Evolutionary conservation across 2,888 invertebrate species (phyloP).

Genomic region (Ornithoptera priamus): DNA sequence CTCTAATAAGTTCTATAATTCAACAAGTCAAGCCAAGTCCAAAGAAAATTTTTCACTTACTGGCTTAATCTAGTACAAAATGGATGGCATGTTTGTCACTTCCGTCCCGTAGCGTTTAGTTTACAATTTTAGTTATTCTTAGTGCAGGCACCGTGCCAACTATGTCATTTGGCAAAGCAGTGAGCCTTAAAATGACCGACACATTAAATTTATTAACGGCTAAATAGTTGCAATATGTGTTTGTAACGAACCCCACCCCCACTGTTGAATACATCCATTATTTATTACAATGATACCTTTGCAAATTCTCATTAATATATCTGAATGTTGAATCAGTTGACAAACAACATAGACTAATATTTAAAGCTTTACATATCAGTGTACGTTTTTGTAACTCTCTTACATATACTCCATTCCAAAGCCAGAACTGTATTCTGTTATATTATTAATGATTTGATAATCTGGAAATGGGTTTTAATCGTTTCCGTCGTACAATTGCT

Average conservation of each 20-base stretch:
- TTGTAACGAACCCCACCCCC: not conserved
- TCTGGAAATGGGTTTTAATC: no score
- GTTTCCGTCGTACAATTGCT: no score
- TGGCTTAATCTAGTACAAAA: not conserved
- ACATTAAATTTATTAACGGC: constrained; percentile 9
- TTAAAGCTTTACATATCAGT: no score
- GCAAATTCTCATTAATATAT: not conserved
- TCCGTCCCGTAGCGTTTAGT: not conserved
- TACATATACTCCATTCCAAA: no score
- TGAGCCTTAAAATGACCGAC: not conserved
- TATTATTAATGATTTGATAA: no score
- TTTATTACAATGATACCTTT: not conserved
- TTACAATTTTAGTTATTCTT: constrained; percentile 3
- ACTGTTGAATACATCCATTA: not conserved
- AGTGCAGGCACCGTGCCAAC: constrained; percentile 14
- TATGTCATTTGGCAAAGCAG: constrained; percentile 14
- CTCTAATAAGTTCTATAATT: no score
- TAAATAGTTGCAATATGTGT: not conserved
- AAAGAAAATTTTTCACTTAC: no score
- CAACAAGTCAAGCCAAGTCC: not conserved
- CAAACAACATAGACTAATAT: no score
- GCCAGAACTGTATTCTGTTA: no score
- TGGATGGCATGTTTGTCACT: not conserved
- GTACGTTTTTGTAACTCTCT: no score
- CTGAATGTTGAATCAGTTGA: no score